Evolutionary conservation across 2,888 invertebrate species (phyloP).

Genomic region (Drosophila sordidapex): DNA sequence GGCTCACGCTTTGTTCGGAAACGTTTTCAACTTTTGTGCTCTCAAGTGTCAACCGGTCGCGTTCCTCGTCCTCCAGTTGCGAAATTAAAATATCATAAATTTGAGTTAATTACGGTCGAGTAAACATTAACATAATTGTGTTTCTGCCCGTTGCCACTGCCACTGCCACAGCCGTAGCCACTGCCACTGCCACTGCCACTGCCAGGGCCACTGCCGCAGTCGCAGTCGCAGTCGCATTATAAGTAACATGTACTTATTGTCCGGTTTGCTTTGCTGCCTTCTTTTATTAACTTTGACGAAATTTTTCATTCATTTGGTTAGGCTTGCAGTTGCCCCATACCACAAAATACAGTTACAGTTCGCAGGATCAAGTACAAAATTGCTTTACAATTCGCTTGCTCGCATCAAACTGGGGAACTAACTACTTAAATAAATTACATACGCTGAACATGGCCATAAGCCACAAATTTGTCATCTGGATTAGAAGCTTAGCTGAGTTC

Average conservation of each 20-base stretch:
- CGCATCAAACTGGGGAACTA: conserved; percentile 15
- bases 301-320: conserved; percentile 28
- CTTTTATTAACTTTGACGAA: conserved; percentile 24
- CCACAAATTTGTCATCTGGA: conserved; percentile 1
- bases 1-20: conserved; percentile 37
- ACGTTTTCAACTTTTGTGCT: conserved; percentile 55
- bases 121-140: conserved; percentile 79
- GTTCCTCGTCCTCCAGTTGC: conserved; percentile 29
- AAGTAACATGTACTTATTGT: conserved; percentile 69
- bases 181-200: conserved; percentile 28
- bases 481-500: not conserved
- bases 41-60: conserved; percentile 56
- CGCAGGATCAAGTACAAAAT: not conserved
- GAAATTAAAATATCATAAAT: conserved; percentile 81
- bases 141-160: conserved; percentile 42
- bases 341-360: not conserved
- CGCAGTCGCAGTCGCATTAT: conserved; percentile 38
- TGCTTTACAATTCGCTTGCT: conserved; percentile 5
- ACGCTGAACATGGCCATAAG: not conserved
- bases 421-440: conserved; percentile 11
- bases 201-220: conserved; percentile 29
- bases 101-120: conserved; percentile 80
- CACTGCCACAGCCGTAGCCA: conserved; percentile 43
- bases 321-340: not conserved
- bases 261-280: conserved; percentile 46